Base-by-base conservation (phyloP, 2,888 invertebrate species). In the Cybosia mesomella region DNA sequence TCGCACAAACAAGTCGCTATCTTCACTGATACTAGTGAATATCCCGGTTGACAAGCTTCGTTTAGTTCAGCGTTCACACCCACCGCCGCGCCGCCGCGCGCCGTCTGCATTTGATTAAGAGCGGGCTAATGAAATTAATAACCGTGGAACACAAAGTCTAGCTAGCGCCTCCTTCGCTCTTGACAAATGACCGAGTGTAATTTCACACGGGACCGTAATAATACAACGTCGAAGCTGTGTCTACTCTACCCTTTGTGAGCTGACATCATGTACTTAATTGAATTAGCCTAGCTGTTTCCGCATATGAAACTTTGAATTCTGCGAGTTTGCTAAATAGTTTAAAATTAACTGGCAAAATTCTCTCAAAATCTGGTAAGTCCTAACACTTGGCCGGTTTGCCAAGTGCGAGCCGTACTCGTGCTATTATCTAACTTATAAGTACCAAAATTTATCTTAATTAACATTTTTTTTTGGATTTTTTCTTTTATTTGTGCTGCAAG, bases 121-220 rank as follows among this genome's bases (percentile, higher is more conserved):
- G 87, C 88, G 86, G 88, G 86, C 88, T 92, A 93, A 93, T 93
- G 91, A 92, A 93, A 94, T 93, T 93, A 94, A 94, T 94, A 92
- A 92, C 92, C 89, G 85, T 89, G 86, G 87, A 86, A 87, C 86
- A 85, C 85, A 82, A 83, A 86, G 83, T 86, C 86, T 85, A 86
- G 87, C 87, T 83, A 87, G 89, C 88, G 91, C 90, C 92, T 91
- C 87, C 89, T 89, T 86, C 87, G 82, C 85, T 85, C 89, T 84
- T 93, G 94, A 95, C 93, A 92, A 94, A 95, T 92, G 91, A 89
- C 88, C 91, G 92, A 83, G 86, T 95, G 94, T 92, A 92, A 94
- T 94, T 92, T 94, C 93, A 94, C 91, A 91, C 92, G 91, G 85
- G 87, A 83, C 85, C 84, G 86, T 92, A 86, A 91, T 89, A 90